Percentiles rank a stretch among this genome's conserved stretches.
Evolutionary conservation across 2,888 invertebrate genomes (phyloP).

Genomic region (Endotricha flammealis): DNA sequence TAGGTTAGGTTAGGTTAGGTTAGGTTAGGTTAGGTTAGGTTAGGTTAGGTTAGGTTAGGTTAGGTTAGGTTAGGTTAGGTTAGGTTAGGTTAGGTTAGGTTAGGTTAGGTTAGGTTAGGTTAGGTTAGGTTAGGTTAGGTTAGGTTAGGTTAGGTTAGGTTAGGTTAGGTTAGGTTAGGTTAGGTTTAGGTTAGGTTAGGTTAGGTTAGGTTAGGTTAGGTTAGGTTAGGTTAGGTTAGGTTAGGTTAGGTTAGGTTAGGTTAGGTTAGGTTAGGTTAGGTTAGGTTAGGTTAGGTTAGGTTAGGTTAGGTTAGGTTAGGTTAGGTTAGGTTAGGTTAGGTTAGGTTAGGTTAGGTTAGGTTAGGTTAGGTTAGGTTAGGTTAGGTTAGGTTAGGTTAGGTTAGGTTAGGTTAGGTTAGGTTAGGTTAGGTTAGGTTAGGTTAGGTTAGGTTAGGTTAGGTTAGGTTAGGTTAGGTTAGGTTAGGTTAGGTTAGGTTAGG

Average conservation of each 20-base stretch:
- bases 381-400: constrained; percentile 19
- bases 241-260: constrained; percentile 24
- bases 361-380: constrained; percentile 18
- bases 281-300: constrained; percentile 21
- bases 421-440: constrained; percentile 14
- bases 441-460: constrained; percentile 12
- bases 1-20: constrained; percentile 15
- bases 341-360: constrained; percentile 15
- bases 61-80: constrained; percentile 20
- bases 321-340: constrained; percentile 17
- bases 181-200: no score
- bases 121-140: constrained; percentile 22
- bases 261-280: constrained; percentile 23
- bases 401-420: constrained; percentile 11
- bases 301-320: constrained; percentile 19
- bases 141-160: constrained; percentile 20
- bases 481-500: constrained; percentile 15
- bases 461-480: no score
- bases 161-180: constrained; percentile 23
- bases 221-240: constrained; percentile 23
- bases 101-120: constrained; percentile 24
- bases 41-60: constrained; percentile 16
- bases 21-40: no score
- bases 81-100: constrained; percentile 21
- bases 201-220: constrained; percentile 24